A percentile compares a stretch with the other conserved stretches of the same genome.
phyloP scores from a whole-genome alignment of 2,113 vertebrate species.

The Macroglossus sobrinus region DNA sequence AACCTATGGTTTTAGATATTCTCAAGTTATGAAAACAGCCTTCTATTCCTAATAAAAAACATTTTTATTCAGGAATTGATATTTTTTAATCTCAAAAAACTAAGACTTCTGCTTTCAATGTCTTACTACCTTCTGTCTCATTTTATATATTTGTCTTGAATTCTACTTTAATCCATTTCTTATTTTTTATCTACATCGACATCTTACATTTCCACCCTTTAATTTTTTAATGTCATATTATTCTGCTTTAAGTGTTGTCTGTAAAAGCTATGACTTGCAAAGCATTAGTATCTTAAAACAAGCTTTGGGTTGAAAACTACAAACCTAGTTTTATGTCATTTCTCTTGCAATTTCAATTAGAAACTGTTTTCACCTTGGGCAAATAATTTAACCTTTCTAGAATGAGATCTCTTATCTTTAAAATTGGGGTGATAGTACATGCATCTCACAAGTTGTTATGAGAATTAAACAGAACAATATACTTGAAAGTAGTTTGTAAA shows the following conservation, averaged over 20 bases:
- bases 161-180: not conserved
- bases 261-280: not conserved
- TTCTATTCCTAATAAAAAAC: not conserved
- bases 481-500: not conserved
- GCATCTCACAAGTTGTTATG: not conserved
- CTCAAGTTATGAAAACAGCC: not conserved
- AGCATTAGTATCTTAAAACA: not conserved
- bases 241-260: not conserved
- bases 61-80: not conserved
- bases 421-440: not conserved
- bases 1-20: not conserved
- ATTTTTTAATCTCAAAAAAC: not conserved
- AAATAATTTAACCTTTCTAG: constrained; percentile 35
- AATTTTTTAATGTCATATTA: not conserved
- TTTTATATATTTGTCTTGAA: not conserved
- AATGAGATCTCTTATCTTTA: constrained; percentile 33
- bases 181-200: not conserved
- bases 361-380: not conserved
- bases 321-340: not conserved
- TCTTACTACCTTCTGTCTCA: not conserved
- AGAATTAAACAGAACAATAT: not conserved
- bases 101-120: not conserved
- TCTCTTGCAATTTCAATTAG: not conserved
- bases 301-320: not conserved
- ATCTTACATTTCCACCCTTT: not conserved